Evolutionary conservation across 2,888 invertebrate species (phyloP).

Genomic region (Prosopocoilus inquinatus): DNA sequence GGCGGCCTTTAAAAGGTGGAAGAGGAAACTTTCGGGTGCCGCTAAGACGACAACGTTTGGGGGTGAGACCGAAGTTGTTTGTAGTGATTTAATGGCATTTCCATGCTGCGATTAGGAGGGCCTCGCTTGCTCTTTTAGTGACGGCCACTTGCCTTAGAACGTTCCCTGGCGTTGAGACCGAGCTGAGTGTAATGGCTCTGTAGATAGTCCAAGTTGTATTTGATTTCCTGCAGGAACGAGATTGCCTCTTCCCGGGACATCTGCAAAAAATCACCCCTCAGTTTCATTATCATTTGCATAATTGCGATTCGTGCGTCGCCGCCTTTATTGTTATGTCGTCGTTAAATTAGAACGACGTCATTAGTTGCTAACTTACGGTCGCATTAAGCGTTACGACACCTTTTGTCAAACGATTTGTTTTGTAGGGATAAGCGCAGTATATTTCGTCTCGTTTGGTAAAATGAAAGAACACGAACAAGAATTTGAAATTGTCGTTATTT

Average conservation of each 20-base stretch:
- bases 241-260: slow-evolving; percentile 75
- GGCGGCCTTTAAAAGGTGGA: no score
- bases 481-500: no score
- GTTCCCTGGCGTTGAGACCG: slow-evolving; percentile 41
- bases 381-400: no score
- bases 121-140: no score
- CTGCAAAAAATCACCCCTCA: slow-evolving; percentile 47
- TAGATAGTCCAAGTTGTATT: slow-evolving; percentile 69
- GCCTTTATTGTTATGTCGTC: neutral
- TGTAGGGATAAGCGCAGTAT: no score
- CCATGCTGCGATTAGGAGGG: slow-evolving; percentile 24
- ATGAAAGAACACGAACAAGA: no score
- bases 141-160: neutral
- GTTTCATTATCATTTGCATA: slow-evolving; percentile 5
- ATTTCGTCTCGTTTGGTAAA: no score
- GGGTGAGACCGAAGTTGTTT: no score
- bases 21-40: no score
- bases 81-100: slow-evolving; percentile 22
- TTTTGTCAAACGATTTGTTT: no score
- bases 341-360: neutral
- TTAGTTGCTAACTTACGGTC: neutral
- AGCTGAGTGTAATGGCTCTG: slow-evolving; percentile 63
- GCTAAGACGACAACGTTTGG: no score
- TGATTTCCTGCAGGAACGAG: slow-evolving; percentile 72
- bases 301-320: no score